A percentile compares a stretch with the other conserved stretches of the same genome.
Evolutionary conservation across 2,888 invertebrate species (phyloP).

Genomic region (Luperina testacea): DNA sequence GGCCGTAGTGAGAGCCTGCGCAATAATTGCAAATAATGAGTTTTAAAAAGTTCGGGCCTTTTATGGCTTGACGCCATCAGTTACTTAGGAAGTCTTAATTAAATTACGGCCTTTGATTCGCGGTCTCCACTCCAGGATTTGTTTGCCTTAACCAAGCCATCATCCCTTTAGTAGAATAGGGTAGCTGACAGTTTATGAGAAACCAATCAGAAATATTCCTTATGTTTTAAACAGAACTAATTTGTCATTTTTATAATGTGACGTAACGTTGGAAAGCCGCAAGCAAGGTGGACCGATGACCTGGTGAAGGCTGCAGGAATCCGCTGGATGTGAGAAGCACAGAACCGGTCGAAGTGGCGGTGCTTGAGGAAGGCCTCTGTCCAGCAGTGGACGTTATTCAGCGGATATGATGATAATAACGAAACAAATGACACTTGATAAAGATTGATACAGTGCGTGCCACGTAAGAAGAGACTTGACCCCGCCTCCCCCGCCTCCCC

Average conservation of each 20-base stretch:
- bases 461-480: no score
- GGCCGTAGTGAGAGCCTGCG: constrained; percentile 11
- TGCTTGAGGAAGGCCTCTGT: neutral
- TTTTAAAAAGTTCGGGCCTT: neutral
- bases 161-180: neutral
- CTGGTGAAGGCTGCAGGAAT: neutral
- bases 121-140: neutral
- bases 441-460: no score
- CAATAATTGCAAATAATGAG: neutral
- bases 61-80: neutral
- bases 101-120: neutral
- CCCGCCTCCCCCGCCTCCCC: no score
- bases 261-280: neutral
- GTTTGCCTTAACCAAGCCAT: neutral
- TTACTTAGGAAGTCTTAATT: neutral
- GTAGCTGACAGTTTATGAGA: neutral
- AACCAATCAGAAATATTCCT: neutral
- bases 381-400: neutral
- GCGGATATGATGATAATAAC: neutral
- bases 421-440: no score
- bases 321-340: neutral
- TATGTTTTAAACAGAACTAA: neutral
- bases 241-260: neutral
- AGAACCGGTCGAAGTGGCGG: neutral
- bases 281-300: neutral